phyloP scores from a whole-genome alignment of 2,888 invertebrate species.

The Clitarchus hookeri region DNA sequence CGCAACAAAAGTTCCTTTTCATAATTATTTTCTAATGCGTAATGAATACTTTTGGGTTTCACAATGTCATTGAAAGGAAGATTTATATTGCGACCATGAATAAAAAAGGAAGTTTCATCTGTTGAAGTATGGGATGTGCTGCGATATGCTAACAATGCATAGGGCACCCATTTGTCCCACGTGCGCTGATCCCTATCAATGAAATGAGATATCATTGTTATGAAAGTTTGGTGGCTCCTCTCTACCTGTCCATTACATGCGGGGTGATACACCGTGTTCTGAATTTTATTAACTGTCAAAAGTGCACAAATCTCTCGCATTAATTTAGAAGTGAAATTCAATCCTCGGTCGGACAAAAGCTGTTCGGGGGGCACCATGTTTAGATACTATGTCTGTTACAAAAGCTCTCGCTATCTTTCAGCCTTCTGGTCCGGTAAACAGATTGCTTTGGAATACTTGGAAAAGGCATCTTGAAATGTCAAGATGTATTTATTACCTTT shows the following conservation, averaged over 20 bases:
- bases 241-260: slow-evolving; percentile 22
- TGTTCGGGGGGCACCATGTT: background rate
- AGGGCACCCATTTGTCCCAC: no score
- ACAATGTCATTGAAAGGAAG: no score
- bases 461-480: slow-evolving; percentile 21
- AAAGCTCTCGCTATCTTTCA: background rate
- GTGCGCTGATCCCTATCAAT: no score
- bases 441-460: slow-evolving; percentile 16
- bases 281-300: slow-evolving; percentile 19
- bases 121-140: no score
- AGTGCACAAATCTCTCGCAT: background rate
- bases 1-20: no score
- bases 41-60: no score
- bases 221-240: slow-evolving; percentile 5
- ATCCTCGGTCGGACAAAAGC: background rate
- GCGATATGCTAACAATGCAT: no score
- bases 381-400: background rate
- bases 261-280: slow-evolving; percentile 2
- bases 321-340: background rate
- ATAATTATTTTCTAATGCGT: no score
- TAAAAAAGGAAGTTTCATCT: no score
- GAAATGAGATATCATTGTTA: slow-evolving; percentile 18
- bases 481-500: slow-evolving; percentile 24
- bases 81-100: no score
- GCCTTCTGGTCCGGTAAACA: slow-evolving; percentile 23